Percentiles rank a stretch among this genome's conserved stretches.
Conservation (phyloP, 1,140 invertebrate species). For the Octopus sinensis region DNA sequence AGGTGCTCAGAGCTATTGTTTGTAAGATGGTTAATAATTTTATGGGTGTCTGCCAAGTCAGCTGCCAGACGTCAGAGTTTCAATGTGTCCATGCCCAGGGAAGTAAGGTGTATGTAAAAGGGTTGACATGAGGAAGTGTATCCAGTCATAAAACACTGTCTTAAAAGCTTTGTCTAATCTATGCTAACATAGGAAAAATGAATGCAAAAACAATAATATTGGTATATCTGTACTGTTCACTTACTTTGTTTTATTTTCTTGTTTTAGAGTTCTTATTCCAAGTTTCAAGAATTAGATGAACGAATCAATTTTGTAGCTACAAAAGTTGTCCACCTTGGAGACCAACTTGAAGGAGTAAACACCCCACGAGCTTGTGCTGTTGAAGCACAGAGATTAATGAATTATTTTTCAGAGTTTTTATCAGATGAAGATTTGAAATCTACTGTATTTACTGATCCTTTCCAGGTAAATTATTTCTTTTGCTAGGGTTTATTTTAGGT, state of each 20-base stretch:
- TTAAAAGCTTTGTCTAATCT: no score
- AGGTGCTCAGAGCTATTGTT: no score
- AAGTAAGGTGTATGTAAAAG: no score
- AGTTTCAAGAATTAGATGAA: slow-evolving; percentile 90
- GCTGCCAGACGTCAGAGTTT: no score
- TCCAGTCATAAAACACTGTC: no score
- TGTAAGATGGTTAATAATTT: no score
- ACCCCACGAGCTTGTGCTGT: slow-evolving; percentile 87
- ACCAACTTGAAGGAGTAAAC: slow-evolving; percentile 95
- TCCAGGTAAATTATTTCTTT: slow-evolving; percentile 63
- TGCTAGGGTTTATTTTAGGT: background rate
- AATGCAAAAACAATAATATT: no score
- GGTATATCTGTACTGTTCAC: no score
- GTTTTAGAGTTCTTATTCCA: slow-evolving; percentile 73
- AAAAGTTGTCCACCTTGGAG: slow-evolving; percentile 94
- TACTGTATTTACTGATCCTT: slow-evolving; percentile 82
- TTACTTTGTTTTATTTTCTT: slow-evolving; percentile 24
- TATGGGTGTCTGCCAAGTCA: no score
- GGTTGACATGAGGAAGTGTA: no score
- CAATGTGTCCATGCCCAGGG: no score
- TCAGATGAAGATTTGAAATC: slow-evolving; percentile 80
- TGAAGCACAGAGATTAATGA: slow-evolving; percentile 90
- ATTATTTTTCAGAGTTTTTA: slow-evolving; percentile 90
- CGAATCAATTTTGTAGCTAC: slow-evolving; percentile 95
- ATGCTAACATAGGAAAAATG: no score